These are phyloP conservation scores for Acanthosepion lycidas DNA, from an alignment of 2,888 invertebrate species.

Conservation along the genomic window DNA sequence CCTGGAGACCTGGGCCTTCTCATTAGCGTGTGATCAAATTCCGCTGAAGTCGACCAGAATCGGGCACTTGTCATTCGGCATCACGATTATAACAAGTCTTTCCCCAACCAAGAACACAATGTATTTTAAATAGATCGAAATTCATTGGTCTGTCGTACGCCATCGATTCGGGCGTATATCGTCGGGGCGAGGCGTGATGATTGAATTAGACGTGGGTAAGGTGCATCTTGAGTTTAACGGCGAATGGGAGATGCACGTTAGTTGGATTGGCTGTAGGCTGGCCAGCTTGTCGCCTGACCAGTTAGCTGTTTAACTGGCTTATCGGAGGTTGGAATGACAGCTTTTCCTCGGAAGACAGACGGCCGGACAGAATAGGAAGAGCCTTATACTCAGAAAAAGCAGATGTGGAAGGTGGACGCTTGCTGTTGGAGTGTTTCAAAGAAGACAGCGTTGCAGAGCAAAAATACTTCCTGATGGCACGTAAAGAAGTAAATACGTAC, in stretches of 20 bases:
- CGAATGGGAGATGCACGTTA: background rate
- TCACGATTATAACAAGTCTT: slow-evolving; percentile 33
- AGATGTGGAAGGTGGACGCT: background rate
- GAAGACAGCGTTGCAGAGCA: background rate
- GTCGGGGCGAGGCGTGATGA: background rate
- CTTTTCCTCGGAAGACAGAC: background rate
- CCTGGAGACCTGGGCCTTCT: background rate
- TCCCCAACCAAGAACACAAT: background rate
- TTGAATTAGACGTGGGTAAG: background rate
- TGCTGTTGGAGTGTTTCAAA: background rate
- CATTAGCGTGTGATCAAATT: slow-evolving; percentile 13
- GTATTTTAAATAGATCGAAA: slow-evolving; percentile 33
- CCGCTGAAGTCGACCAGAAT: slow-evolving; percentile 33
- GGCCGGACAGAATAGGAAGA: background rate
- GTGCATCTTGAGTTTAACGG: background rate
- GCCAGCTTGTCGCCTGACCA: background rate
- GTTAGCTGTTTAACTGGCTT: background rate
- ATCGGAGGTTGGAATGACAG: background rate
- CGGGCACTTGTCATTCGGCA: slow-evolving; percentile 33
- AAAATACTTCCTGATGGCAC: background rate
- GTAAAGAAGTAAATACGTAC: background rate
- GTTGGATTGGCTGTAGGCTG: background rate
- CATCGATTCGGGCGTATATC: slow-evolving; percentile 33
- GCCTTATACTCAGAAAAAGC: background rate
- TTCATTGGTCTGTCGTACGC: slow-evolving; percentile 21